A percentile compares a stretch with the other conserved stretches of the same genome.
Evolutionary conservation across 2,888 invertebrate species (phyloP).

Genomic region (Hanleya hanleyi): DNA sequence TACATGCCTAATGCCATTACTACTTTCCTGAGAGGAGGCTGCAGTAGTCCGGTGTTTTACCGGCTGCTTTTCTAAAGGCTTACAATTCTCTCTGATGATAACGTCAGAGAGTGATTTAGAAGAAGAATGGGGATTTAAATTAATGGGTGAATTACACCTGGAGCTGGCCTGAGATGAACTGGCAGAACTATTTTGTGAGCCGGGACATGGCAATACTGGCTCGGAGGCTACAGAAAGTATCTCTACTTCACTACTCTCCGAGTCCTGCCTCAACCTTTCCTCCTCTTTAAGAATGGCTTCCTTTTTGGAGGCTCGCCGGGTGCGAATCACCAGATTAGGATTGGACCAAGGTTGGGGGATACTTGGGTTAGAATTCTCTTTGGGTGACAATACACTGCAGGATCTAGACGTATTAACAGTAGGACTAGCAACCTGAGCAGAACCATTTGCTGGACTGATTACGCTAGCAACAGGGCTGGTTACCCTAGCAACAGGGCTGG

Average conservation of each 20-base stretch:
- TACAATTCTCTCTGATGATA: not conserved
- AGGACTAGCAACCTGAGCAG: too few relatives aligned
- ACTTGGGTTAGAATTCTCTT: conserved; percentile 2
- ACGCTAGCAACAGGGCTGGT: too few relatives aligned
- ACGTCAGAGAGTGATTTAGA: not conserved
- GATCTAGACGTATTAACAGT: too few relatives aligned
- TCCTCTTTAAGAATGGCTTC: conserved; percentile 26
- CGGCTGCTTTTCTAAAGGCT: not conserved
- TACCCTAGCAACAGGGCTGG: too few relatives aligned
- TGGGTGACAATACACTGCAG: conserved; percentile 3
- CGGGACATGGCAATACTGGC: too few relatives aligned
- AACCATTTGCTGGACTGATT: not conserved
- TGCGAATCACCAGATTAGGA: conserved; percentile 72
- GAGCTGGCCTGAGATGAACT: not conserved
- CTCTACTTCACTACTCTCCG: conserved; percentile 29
- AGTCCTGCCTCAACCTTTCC: conserved; percentile 22
- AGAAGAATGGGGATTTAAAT: not conserved
- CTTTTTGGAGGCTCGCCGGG: conserved; percentile 59
- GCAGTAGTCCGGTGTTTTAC: not conserved
- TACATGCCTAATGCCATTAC: not conserved
- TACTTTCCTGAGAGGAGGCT: not conserved
- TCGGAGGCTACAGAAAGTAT: conserved; percentile 18
- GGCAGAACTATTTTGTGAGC: not conserved
- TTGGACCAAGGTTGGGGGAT: conserved; percentile 71
- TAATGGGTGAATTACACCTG: not conserved